phyloP scores from a whole-genome alignment of 1,140 invertebrate genomes.

The Ceratosolen fusciceps region DNA sequence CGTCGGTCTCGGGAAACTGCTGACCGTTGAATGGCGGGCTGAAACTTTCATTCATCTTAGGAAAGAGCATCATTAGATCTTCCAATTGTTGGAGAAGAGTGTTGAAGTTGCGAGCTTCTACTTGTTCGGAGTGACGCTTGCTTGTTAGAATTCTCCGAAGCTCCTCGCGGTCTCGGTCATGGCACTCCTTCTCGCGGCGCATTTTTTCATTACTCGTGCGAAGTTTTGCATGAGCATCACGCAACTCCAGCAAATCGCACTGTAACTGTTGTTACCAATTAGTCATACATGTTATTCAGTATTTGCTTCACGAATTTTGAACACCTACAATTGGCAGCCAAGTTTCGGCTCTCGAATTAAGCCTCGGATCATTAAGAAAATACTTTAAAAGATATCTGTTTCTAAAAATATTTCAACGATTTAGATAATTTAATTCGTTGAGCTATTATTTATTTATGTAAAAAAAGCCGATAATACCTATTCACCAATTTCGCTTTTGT shows the following conservation, averaged over 20 bases:
- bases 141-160: constrained; percentile 71
- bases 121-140: constrained; percentile 73
- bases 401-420: no score
- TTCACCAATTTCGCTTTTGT: no score
- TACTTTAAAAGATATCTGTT: no score
- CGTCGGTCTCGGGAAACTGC: constrained; percentile 58
- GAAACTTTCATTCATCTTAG: constrained; percentile 75
- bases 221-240: constrained; percentile 92
- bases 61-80: constrained; percentile 80
- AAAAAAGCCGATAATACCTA: no score
- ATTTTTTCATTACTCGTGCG: constrained; percentile 93
- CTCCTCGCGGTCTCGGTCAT: constrained; percentile 86
- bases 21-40: constrained; percentile 60
- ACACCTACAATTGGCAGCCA: no score
- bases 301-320: no score
- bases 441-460: no score
- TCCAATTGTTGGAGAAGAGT: constrained; percentile 84
- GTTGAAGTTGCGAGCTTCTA: constrained; percentile 78
- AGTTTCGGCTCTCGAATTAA: no score
- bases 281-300: no score
- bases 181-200: constrained; percentile 86
- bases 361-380: no score
- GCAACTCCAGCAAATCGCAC: constrained; percentile 87
- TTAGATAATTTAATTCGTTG: no score
- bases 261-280: constrained; percentile 78